These are phyloP conservation scores for Equus quagga DNA, from an alignment of 2,113 vertebrate species.

Conservation along the genomic window DNA sequence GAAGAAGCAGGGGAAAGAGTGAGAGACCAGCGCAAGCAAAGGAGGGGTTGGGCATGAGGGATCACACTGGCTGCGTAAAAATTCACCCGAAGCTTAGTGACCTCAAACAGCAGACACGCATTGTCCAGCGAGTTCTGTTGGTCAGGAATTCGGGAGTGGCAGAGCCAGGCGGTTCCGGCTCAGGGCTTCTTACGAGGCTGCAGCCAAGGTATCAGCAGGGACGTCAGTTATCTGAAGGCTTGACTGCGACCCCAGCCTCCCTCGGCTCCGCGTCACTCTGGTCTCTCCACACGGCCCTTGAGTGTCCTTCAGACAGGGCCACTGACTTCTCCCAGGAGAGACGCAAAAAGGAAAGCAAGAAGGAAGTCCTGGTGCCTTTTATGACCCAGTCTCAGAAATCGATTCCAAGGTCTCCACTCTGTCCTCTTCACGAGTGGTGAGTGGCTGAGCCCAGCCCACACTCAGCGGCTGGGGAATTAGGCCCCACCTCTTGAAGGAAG, in stretches of 20 bases:
- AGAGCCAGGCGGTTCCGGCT: background rate
- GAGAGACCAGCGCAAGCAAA: too few relatives aligned
- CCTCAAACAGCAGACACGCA: background rate
- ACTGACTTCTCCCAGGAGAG: background rate
- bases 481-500: background rate
- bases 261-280: background rate
- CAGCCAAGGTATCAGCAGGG: background rate
- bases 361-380: background rate
- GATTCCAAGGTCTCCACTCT: background rate
- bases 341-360: background rate
- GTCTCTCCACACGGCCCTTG: accelerated
- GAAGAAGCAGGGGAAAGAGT: accelerated
- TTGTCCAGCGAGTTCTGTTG: too few relatives aligned
- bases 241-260: background rate
- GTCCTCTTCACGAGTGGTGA: background rate
- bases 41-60: accelerated
- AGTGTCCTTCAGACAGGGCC: accelerated
- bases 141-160: too few relatives aligned
- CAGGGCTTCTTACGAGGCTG: background rate
- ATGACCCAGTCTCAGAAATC: background rate
- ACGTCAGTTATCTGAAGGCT: background rate
- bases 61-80: background rate
- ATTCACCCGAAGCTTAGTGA: background rate
- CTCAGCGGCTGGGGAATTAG: too few relatives aligned
- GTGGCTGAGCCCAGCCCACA: background rate